A percentile compares a stretch with the other conserved stretches of the same genome.
These are phyloP conservation scores for Malacoraja senta DNA, from an alignment of 2,797 vertebrate genomes.

Conservation along the genomic window DNA sequence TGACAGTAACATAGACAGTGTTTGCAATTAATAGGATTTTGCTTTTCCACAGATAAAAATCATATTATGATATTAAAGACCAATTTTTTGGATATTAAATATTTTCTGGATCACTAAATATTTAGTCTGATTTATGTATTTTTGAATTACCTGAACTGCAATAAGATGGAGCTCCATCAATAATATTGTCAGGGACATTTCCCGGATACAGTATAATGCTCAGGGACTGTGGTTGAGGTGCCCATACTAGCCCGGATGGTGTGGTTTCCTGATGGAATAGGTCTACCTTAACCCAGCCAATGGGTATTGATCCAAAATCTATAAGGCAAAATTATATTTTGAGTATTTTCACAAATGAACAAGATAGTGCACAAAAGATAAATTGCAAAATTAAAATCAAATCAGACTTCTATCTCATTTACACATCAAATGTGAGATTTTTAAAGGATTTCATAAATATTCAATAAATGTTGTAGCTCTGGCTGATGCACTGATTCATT, in stretches of 20 bases:
- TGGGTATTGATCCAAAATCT: conserved; percentile 35
- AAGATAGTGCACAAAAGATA: neutral
- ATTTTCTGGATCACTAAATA: conserved; percentile 5
- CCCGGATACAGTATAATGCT: conserved; percentile 41
- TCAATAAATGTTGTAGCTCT: neutral
- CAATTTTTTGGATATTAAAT: conserved; percentile 13
- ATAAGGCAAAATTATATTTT: neutral
- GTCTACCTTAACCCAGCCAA: conserved; percentile 45
- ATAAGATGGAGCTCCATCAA: conserved; percentile 38
- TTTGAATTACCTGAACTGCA: conserved; percentile 42
- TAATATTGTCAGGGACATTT: conserved; percentile 39
- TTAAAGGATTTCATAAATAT: neutral
- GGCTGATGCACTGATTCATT: neutral
- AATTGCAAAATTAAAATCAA: neutral
- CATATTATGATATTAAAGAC: neutral
- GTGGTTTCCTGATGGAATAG: conserved; percentile 41
- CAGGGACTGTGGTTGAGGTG: conserved; percentile 39
- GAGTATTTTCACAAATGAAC: neutral
- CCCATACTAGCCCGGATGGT: conserved; percentile 39
- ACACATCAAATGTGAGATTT: neutral
- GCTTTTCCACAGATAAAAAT: neutral
- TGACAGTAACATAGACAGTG: neutral
- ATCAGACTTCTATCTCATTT: neutral
- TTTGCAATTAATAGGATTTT: neutral
- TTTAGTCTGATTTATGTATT: neutral